Percentiles rank a stretch among this genome's conserved stretches.
Conservation (phyloP, 2,797 vertebrate genomes). For the Acanthiza pusilla region DNA sequence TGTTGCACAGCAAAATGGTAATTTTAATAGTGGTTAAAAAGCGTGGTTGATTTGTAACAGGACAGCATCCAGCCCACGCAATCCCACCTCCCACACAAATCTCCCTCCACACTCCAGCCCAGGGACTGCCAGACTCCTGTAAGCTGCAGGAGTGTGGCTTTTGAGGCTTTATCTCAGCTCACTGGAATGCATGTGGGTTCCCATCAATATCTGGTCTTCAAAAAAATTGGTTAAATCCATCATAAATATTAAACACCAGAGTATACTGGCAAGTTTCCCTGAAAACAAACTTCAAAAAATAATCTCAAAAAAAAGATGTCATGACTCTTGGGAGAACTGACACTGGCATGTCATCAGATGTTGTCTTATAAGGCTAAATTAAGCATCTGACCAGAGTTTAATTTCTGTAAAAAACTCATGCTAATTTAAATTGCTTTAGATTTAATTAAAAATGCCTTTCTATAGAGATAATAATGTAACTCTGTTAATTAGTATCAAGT, state of each 20-base stretch:
- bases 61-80: background rate
- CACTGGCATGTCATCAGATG: conserved; percentile 28
- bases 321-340: conserved; percentile 15
- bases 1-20: background rate
- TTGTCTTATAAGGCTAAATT: conserved; percentile 48
- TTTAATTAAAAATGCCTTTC: conserved; percentile 80
- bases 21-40: background rate
- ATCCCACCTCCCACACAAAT: background rate
- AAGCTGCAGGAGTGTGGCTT: background rate
- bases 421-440: conserved; percentile 72
- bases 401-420: conserved; percentile 70
- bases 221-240: background rate
- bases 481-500: conserved; percentile 77
- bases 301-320: conserved; percentile 7
- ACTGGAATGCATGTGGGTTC: background rate
- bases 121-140: background rate
- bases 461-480: conserved; percentile 74
- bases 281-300: conserved; percentile 54
- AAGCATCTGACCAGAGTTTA: conserved; percentile 63
- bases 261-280: conserved; percentile 17
- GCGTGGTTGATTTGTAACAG: background rate
- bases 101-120: background rate
- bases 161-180: background rate
- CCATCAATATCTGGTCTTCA: background rate
- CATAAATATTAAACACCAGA: conserved; percentile 28